These are phyloP conservation scores for Apogon talboti DNA, from an alignment of 2,797 vertebrate genomes.

Conservation along the genomic window DNA sequence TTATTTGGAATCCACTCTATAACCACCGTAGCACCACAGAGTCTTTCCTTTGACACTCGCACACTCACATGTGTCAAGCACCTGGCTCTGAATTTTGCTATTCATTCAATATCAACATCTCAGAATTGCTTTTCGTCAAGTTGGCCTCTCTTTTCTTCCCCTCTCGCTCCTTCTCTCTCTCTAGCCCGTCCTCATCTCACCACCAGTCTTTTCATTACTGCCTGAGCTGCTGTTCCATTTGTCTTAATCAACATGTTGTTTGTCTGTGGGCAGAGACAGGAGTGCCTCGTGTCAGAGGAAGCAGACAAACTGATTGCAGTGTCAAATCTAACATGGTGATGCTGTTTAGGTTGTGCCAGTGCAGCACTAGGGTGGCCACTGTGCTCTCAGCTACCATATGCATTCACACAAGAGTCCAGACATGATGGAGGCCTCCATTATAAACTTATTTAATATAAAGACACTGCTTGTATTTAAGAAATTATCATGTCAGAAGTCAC, in stretches of 20 bases:
- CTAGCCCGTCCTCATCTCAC: background rate
- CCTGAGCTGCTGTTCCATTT: conserved; percentile 37
- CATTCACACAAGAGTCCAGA: conserved; percentile 14
- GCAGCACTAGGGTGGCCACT: conserved; percentile 18
- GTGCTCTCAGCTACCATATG: conserved; percentile 12
- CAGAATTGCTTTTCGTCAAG: conserved; percentile 27
- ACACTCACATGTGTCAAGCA: conserved; percentile 55
- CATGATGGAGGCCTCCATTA: background rate
- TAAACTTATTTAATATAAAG: background rate
- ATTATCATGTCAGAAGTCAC: background rate
- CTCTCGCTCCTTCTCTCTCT: background rate
- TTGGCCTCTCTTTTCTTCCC: conserved; percentile 3
- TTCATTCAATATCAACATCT: conserved; percentile 38
- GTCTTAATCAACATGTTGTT: conserved; percentile 46
- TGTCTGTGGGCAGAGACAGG: conserved; percentile 28
- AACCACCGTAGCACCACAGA: conserved; percentile 42
- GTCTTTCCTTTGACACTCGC: conserved; percentile 35
- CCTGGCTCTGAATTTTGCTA: conserved; percentile 49
- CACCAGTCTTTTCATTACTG: conserved; percentile 20
- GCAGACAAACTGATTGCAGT: conserved; percentile 63
- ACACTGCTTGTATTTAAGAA: background rate
- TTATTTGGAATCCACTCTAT: conserved; percentile 60
- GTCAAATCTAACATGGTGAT: conserved; percentile 77
- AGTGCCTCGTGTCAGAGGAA: conserved; percentile 26
- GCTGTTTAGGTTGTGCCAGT: conserved; percentile 51